Evolutionary conservation across 2,797 vertebrate genomes (phyloP).

Genomic region (Alcedo atthis): DNA sequence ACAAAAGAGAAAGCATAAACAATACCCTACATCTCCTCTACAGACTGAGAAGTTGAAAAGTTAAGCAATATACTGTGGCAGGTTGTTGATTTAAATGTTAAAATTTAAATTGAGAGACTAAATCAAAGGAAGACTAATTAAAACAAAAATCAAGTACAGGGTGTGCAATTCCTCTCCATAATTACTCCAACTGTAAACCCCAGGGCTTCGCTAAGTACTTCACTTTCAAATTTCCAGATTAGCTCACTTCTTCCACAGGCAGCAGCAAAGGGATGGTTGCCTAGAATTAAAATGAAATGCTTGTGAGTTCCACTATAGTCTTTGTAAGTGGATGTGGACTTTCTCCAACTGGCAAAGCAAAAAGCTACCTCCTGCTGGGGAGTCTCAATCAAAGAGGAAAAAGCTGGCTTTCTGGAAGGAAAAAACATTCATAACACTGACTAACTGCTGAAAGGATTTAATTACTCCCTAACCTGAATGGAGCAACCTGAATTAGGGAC

Average conservation of each 20-base stretch:
- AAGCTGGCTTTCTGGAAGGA: not conserved
- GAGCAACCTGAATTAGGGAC: not conserved
- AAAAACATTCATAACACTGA: slow-evolving; percentile 6
- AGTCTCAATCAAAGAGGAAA: not conserved
- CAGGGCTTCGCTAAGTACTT: slow-evolving; percentile 43
- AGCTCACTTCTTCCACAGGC: slow-evolving; percentile 63
- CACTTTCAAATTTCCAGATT: slow-evolving; percentile 49
- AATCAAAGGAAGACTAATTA: slow-evolving; percentile 67
- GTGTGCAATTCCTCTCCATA: slow-evolving; percentile 57
- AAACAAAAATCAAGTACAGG: slow-evolving; percentile 49
- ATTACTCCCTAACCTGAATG: not conserved
- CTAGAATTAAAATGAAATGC: slow-evolving; percentile 56
- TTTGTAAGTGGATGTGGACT: slow-evolving; percentile 10
- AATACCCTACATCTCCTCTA: not conserved
- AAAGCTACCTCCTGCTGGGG: slow-evolving; percentile 40
- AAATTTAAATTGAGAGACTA: slow-evolving; percentile 50
- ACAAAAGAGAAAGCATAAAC: not conserved
- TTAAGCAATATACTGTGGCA: slow-evolving; percentile 34
- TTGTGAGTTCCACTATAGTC: slow-evolving; percentile 10
- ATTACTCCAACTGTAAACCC: slow-evolving; percentile 56
- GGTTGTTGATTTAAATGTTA: slow-evolving; percentile 44
- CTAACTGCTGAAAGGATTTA: slow-evolving; percentile 13
- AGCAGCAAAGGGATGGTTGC: slow-evolving; percentile 6
- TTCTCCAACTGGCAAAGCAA: slow-evolving; percentile 52
- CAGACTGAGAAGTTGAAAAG: not conserved